Percentiles rank a stretch among this genome's conserved stretches.
Conservation (phyloP, 1,140 invertebrate species). For the Papilio polyxenes region DNA sequence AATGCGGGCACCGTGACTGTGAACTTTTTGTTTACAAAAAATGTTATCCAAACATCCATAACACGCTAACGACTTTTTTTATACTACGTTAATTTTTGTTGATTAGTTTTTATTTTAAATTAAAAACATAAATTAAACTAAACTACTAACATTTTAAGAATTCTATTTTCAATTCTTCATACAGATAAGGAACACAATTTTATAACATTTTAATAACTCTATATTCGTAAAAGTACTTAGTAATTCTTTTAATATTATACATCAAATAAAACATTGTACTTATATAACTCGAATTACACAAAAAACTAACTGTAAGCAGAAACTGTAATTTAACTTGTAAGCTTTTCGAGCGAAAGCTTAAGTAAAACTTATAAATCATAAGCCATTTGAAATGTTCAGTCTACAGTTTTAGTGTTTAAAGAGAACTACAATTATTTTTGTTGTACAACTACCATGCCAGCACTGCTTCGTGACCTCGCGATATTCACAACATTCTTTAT, state of each 20-base stretch:
- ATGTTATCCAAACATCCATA: conserved; percentile 3
- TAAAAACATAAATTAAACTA: not conserved
- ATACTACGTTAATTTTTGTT: too few relatives aligned
- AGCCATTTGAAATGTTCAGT: conserved; percentile 29
- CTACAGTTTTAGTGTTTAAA: conserved; percentile 37
- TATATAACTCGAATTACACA: not conserved
- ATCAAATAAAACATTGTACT: not conserved
- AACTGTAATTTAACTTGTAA: not conserved
- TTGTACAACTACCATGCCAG: conserved; percentile 43
- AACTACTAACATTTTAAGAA: too few relatives aligned
- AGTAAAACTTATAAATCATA: conserved; percentile 16
- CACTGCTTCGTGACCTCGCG: conserved; percentile 44
- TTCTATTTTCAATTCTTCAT: not conserved
- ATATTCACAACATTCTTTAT: conserved; percentile 6
- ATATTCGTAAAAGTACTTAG: not conserved
- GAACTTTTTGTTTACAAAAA: not conserved
- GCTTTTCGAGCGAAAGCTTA: conserved; percentile 1
- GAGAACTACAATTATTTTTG: conserved; percentile 47
- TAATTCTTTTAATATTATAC: not conserved
- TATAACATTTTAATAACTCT: too few relatives aligned
- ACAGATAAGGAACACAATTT: too few relatives aligned
- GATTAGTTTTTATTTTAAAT: not conserved
- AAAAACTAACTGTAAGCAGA: not conserved
- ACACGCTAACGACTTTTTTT: not conserved
- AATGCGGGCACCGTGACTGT: conserved; percentile 24